These are phyloP conservation scores for Chrysochloris asiatica DNA, from an alignment of 2,113 vertebrate genomes.

Conservation along the genomic window DNA sequence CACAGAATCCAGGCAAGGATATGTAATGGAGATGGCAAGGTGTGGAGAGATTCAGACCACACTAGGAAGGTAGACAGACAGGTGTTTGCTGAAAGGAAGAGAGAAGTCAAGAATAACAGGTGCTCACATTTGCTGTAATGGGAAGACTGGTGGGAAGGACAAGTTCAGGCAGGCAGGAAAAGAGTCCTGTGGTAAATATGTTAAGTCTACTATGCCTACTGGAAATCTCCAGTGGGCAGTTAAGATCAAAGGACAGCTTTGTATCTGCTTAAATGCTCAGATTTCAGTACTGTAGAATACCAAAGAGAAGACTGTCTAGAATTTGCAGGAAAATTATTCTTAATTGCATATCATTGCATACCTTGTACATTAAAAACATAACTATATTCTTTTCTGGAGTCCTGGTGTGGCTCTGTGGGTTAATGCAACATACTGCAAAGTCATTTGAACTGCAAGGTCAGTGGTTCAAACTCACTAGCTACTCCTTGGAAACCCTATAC, in stretches of 20 bases:
- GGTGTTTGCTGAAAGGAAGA: neutral
- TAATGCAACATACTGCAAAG: too few relatives aligned
- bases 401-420: too few relatives aligned
- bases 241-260: neutral
- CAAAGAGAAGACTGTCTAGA: neutral
- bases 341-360: neutral
- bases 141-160: neutral
- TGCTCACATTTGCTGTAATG: neutral
- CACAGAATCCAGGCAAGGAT: neutral
- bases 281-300: neutral
- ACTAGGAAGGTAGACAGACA: neutral
- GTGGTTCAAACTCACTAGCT: too few relatives aligned
- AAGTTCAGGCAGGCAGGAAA: neutral
- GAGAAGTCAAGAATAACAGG: neutral
- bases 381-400: too few relatives aligned
- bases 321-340: neutral
- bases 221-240: neutral
- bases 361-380: neutral
- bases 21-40: neutral
- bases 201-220: too few relatives aligned
- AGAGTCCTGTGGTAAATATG: neutral
- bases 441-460: too few relatives aligned
- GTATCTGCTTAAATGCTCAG: neutral
- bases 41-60: neutral
- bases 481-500: too few relatives aligned